Evolutionary conservation across 1,140 invertebrate species (phyloP).

Genomic region (Himalopsyche phryganea): DNA sequence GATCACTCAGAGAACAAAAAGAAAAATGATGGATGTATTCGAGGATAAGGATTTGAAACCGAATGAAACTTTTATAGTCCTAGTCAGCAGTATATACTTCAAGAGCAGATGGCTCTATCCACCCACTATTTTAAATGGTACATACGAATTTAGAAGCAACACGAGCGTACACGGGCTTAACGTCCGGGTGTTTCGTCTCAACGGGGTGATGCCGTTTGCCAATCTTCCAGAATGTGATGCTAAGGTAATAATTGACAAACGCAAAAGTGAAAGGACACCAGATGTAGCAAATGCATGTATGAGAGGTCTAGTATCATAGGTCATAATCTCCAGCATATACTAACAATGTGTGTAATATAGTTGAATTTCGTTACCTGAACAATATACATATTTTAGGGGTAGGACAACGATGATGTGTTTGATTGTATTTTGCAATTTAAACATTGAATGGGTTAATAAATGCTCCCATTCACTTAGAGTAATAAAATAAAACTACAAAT

Average conservation of each 20-base stretch:
- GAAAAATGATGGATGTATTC: conserved; percentile 24
- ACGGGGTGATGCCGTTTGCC: conserved; percentile 45
- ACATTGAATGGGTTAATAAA: too few species aligned
- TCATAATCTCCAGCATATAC: too few species aligned
- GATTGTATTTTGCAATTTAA: too few species aligned
- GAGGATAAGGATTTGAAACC: conserved; percentile 18
- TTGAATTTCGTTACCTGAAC: too few species aligned
- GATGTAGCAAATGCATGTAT: too few species aligned
- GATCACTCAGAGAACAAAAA: conserved; percentile 11
- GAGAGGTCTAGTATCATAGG: too few species aligned
- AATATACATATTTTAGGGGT: too few species aligned
- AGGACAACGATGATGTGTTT: too few species aligned
- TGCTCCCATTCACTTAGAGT: too few species aligned
- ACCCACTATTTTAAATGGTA: conserved; percentile 47
- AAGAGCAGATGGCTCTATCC: conserved; percentile 57
- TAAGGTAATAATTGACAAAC: conserved; percentile 37
- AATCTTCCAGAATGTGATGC: conserved; percentile 42
- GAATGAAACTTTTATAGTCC: conserved; percentile 54
- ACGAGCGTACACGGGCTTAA: conserved; percentile 16
- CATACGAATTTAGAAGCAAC: conserved; percentile 38
- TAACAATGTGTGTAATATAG: too few species aligned
- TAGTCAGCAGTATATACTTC: conserved; percentile 81
- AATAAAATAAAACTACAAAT: too few species aligned
- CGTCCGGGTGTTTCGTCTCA: conserved; percentile 44
- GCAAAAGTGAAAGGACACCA: too few species aligned